Base-by-base conservation (phyloP, 2,113 vertebrate species). In the Passer montanus region DNA sequence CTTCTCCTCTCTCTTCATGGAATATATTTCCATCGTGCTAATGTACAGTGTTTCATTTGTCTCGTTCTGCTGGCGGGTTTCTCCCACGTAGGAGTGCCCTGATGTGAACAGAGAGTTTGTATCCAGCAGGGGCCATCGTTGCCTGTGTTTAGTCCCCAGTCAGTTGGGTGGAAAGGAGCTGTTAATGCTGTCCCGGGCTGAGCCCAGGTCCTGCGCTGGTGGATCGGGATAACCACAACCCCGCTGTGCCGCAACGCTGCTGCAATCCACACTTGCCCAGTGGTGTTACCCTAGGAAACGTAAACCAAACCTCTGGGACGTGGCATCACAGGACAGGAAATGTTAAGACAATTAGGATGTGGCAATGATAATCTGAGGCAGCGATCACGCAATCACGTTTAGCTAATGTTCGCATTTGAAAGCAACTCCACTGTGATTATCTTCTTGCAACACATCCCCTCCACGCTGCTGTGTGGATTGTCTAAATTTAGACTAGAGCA, bases 61-160 rank as follows among this genome's bases (percentile, higher is more conserved):
- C 27, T 24, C 14, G 5, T 24, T 47, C 52, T 82, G 37, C 53
- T 47, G 47, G 23, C 67, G 27, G 8, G 17, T 21, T 89, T 44
- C 66, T 67, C 30, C 50, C 50, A 17, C 53, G 16, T 3, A 26
- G 31, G 22, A 72, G 50, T 3, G 37, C 11, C 49, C 81, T 50
- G 91, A 47, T 53, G 41, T 33, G 87, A 87, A 58, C 31, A 41
- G 70, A 13, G 79, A 84, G 74, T 52, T n/a, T 75, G 74, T 11
- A 87, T 83, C 82, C 94, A 95, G 78, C 85, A 96, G 82, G 39
- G 90, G 90, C 91, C 92, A 94, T 63, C 91, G 50, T 52, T 87
- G 93, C 47, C 90, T 24, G 47, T 9, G 13, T 44, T 87, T 47
- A 63, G n/a, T n/a, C 33, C 30, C 59, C 37, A 1, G 15, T 63